These are phyloP conservation scores for Peromyscus leucopus DNA, from an alignment of 2,113 vertebrate genomes.

Conservation along the genomic window DNA sequence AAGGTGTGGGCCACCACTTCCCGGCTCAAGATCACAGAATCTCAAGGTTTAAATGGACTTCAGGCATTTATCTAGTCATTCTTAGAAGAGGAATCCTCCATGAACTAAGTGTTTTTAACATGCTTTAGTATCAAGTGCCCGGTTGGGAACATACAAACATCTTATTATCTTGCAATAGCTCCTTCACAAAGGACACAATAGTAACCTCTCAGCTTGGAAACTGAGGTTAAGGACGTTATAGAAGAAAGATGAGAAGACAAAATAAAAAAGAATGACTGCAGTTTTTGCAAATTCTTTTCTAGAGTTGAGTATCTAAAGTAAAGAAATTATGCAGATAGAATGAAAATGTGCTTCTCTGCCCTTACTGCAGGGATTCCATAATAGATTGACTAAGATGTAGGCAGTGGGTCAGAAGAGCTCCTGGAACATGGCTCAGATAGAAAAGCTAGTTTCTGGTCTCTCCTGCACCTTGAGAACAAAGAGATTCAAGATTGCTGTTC, in stretches of 20 bases:
- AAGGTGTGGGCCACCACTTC: background rate
- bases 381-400: background rate
- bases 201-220: background rate
- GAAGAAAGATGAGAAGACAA: background rate
- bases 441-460: background rate
- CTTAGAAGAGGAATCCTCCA: background rate
- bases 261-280: background rate
- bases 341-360: background rate
- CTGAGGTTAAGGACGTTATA: background rate
- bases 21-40: background rate
- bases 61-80: background rate
- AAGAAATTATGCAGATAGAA: conserved; percentile 10
- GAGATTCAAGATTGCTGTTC: background rate
- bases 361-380: background rate
- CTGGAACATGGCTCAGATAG: background rate
- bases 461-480: background rate
- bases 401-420: background rate
- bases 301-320: conserved; percentile 10
- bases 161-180: background rate
- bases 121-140: background rate
- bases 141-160: background rate
- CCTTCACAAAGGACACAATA: background rate
- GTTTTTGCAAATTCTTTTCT: conserved; percentile 29
- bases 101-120: background rate
- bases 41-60: background rate